phyloP scores from a whole-genome alignment of 2,888 invertebrate genomes.

The Drosophila austrosaltans region DNA sequence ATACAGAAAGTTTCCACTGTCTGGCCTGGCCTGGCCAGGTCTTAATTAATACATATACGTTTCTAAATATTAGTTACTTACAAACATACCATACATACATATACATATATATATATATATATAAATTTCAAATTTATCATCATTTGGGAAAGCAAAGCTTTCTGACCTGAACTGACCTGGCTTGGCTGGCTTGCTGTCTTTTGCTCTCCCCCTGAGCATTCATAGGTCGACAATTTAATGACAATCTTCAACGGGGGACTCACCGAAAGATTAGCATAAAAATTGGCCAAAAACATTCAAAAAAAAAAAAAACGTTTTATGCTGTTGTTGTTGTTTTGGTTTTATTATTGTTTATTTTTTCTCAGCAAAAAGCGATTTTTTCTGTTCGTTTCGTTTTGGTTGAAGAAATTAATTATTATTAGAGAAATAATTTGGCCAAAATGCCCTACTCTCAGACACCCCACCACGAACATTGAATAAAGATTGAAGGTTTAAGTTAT shows the following conservation, averaged over 20 bases:
- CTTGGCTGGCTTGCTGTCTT: not conserved
- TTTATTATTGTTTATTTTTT: no score
- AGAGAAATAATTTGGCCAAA: not conserved
- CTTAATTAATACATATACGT: slow-evolving; percentile 18
- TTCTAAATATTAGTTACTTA: slow-evolving; percentile 15
- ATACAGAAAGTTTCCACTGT: slow-evolving; percentile 17
- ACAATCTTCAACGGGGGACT: slow-evolving; percentile 53
- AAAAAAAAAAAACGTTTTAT: slow-evolving; percentile 12
- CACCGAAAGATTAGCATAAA: slow-evolving; percentile 63
- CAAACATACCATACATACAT: not conserved
- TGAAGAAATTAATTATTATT: slow-evolving; percentile 16
- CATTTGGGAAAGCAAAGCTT: slow-evolving; percentile 21
- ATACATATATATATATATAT: no score
- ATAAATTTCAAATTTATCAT: slow-evolving; percentile 14
- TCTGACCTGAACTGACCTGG: slow-evolving; percentile 29
- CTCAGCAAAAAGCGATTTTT: slow-evolving; percentile 11
- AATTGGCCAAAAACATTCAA: slow-evolving; percentile 45
- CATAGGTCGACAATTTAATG: slow-evolving; percentile 10
- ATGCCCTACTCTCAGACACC: slow-evolving; percentile 19
- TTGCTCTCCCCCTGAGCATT: not conserved
- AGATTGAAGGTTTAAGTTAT: slow-evolving; percentile 13
- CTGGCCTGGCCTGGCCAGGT: not conserved
- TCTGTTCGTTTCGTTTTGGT: slow-evolving; percentile 19
- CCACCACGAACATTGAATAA: not conserved
- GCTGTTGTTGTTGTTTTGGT: no score